Conservation (phyloP, 1,140 invertebrate species). For the Macrobrachium nipponense region DNA sequence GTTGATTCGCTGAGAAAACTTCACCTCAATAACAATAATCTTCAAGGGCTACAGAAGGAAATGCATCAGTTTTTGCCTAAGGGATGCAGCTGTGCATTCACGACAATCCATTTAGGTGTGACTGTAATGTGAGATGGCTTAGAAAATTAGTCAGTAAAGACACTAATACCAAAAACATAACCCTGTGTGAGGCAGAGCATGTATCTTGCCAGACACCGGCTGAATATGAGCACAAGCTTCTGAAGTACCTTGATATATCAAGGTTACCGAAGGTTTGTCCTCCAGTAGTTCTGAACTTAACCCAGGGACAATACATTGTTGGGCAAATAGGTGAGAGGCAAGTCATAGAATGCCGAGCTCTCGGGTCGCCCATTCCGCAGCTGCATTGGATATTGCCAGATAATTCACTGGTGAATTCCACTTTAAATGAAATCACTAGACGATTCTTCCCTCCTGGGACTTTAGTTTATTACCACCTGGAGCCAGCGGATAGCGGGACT, state of each 20-base stretch:
- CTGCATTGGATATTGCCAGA: constrained; percentile 70
- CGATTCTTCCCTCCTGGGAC: constrained; percentile 66
- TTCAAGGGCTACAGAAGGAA: constrained; percentile 34
- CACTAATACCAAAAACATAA: constrained; percentile 43
- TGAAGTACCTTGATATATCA: constrained; percentile 66
- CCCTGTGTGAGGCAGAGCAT: constrained; percentile 65
- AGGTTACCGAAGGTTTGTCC: constrained; percentile 65
- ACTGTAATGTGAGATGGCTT: constrained; percentile 71
- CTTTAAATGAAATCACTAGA: constrained; percentile 66
- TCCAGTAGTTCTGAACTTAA: constrained; percentile 62
- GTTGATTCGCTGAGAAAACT: constrained; percentile 23
- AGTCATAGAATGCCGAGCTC: constrained; percentile 69
- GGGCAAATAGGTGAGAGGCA: constrained; percentile 68
- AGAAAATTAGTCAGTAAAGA: constrained; percentile 59
- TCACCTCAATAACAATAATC: constrained; percentile 31
- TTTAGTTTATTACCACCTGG: constrained; percentile 67
- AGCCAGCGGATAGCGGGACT: constrained; percentile 64
- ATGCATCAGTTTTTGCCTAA: constrained; percentile 63
- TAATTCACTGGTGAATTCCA: constrained; percentile 67
- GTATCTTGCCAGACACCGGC: constrained; percentile 68
- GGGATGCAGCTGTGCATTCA: constrained; percentile 68
- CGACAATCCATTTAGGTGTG: constrained; percentile 70
- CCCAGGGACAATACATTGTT: constrained; percentile 62
- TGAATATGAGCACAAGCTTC: constrained; percentile 63
- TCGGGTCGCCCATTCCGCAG: constrained; percentile 69